Evolutionary conservation across 2,113 vertebrate species (phyloP).

Genomic region (Ifrita kowaldi): DNA sequence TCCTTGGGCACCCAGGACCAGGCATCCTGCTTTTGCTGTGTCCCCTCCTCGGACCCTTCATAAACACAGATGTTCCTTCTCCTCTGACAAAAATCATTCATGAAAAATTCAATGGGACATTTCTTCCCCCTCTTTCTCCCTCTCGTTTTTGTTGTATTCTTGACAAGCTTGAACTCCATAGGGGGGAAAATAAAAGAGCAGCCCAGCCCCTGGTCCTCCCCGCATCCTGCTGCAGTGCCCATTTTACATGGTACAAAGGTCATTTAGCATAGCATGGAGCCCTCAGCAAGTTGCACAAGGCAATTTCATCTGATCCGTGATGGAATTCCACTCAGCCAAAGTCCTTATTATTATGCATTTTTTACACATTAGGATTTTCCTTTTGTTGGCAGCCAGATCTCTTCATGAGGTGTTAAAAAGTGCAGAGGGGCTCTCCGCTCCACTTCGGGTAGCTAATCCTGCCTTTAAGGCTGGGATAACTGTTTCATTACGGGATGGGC

Average conservation of each 20-base stretch:
- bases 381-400: constrained; percentile 64
- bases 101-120: constrained; percentile 25
- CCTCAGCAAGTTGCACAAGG: constrained; percentile 53
- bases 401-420: constrained; percentile 65
- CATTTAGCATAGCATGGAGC: constrained; percentile 54
- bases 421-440: constrained; percentile 52
- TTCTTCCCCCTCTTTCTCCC: constrained; percentile 24
- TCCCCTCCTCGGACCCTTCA: neutral
- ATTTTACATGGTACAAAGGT: constrained; percentile 61
- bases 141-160: constrained; percentile 27
- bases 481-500: constrained; percentile 24
- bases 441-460: constrained; percentile 61
- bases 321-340: constrained; percentile 66
- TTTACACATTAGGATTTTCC: constrained; percentile 69
- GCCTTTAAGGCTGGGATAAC: constrained; percentile 60
- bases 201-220: constrained; percentile 14
- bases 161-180: constrained; percentile 48
- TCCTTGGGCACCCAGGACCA: neutral
- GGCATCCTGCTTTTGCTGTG: neutral
- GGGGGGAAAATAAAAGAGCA: constrained; percentile 50
- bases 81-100: constrained; percentile 40
- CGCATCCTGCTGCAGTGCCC: constrained; percentile 35
- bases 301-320: constrained; percentile 65
- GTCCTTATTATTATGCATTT: constrained; percentile 68
- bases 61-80: constrained; percentile 45